Evolutionary conservation across 2,113 vertebrate species (phyloP), one percentile per base, ranked within the genome.

Genomic region (Gymnorhina tibicen): DNA sequence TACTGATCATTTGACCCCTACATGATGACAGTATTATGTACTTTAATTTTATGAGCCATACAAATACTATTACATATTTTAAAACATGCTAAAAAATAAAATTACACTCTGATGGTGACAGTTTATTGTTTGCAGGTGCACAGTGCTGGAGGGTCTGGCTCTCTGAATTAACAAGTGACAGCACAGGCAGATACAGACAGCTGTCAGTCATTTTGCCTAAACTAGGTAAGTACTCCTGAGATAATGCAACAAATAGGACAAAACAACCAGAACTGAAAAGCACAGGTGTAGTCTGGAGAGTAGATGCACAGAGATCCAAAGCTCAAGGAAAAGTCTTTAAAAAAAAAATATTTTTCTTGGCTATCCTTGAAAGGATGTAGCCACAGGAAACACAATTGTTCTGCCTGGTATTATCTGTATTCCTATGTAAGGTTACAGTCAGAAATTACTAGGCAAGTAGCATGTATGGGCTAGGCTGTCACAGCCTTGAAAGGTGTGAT

Each of bases 1-100:
- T 68, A 89, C 68, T 68, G 93, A 93, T 97, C 76, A 94, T 92
- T 89, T 94, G 95, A 82, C 76, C 80, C 46, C 73, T 89, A 67
- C 69, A 93, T 84, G 95, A 93, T 92, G 96, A 96, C 93, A 96
- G 92, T 67, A 96, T 96, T 96, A 97, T 87, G 90, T 52, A 96
- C 89, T 93, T 94, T 75, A 89, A 56, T 60, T 91, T 96, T 95
- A 96, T 3, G 42, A 95, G 79, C 79, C 85, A 93, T 94, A 91
- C 77, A 95, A 95, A 96, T 93, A 81, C 81, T 94, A 85, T 82
- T 94, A 93, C 49, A 75, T 91, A 85, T 82, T 95, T 95, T 95
- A 89, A 92, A 95, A 87, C 84, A 93, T 42, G 35, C 50, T 92
- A 89, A 94, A 96, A 94, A 96, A 75, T 82, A 89, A 68, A 95